Conservation (phyloP, 2,888 invertebrate species). For the Poecilus cupreus region DNA sequence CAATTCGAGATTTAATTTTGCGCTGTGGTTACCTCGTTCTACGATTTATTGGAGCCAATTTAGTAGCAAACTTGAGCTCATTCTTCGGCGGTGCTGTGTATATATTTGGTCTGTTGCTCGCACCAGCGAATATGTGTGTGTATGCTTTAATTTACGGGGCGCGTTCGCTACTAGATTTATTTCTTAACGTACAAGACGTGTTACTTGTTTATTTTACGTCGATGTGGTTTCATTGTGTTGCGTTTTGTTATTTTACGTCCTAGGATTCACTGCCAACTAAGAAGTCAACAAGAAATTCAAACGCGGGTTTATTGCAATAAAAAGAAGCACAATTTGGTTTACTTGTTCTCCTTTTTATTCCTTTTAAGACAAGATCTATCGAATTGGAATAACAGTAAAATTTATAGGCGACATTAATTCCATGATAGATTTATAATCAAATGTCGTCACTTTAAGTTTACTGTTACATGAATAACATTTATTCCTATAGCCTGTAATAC, state of each 20-base stretch:
- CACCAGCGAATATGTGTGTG: conserved; percentile 3
- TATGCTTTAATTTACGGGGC: conserved; percentile 47
- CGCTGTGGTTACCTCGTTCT: conserved; percentile 28
- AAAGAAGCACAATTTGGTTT: not conserved
- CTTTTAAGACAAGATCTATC: not conserved
- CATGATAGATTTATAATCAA: too few species aligned
- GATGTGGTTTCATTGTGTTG: conserved; percentile 40
- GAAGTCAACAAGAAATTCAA: not conserved
- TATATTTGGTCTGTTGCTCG: conserved; percentile 29
- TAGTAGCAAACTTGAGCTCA: conserved; percentile 47
- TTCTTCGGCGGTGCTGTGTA: conserved; percentile 45
- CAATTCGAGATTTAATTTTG: conserved; percentile 50
- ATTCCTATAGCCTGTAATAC: too few species aligned
- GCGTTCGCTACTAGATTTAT: conserved; percentile 51
- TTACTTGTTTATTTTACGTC: conserved; percentile 54
- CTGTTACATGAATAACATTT: too few species aligned
- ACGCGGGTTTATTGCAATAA: not conserved
- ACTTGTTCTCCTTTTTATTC: not conserved
- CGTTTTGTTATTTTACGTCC: conserved; percentile 25
- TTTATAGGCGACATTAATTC: too few species aligned
- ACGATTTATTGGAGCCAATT: conserved; percentile 54
- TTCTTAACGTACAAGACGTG: conserved; percentile 53
- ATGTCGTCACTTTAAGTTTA: too few species aligned
- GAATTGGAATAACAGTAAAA: too few species aligned
- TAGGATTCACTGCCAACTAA: not conserved